Percentiles rank a stretch among this genome's conserved stretches.
phyloP scores from a whole-genome alignment of 2,797 vertebrate species.

The Gymnoscopelus braueri region DNA sequence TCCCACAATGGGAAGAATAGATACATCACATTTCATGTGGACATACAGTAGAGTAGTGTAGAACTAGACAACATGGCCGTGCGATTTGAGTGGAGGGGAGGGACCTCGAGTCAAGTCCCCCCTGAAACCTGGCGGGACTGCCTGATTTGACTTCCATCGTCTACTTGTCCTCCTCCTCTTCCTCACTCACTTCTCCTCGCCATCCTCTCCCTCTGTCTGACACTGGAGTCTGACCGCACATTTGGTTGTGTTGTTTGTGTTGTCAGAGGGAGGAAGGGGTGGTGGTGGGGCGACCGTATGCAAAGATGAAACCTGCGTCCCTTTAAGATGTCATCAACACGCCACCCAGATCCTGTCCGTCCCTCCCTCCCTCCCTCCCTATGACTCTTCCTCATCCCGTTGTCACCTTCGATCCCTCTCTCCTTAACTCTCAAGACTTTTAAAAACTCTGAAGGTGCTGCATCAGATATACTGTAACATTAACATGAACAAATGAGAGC shows the following conservation, averaged over 20 bases:
- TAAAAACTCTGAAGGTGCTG: constrained; percentile 79
- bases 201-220: constrained; percentile 29
- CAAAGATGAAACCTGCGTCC: constrained; percentile 67
- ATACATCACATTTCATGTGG: constrained; percentile 42
- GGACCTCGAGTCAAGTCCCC: constrained; percentile 33
- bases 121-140: constrained; percentile 36
- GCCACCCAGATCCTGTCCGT: constrained; percentile 3
- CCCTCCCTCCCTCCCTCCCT: not conserved
- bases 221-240: constrained; percentile 28
- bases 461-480: constrained; percentile 78
- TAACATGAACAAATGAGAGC: constrained; percentile 53
- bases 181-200: not conserved
- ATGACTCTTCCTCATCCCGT: not conserved
- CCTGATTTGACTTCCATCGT: constrained; percentile 48
- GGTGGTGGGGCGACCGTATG: constrained; percentile 58
- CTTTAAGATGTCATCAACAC: constrained; percentile 63
- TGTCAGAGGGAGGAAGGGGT: not conserved
- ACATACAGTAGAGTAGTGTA: constrained; percentile 14
- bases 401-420: constrained; percentile 13
- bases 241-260: constrained; percentile 36
- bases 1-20: constrained; percentile 26
- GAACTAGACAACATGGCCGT: constrained; percentile 29
- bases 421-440: constrained; percentile 52
- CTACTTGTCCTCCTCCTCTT: constrained; percentile 16
- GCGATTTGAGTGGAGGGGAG: constrained; percentile 18